These are phyloP conservation scores for Lynx canadensis DNA, from an alignment of 2,113 vertebrate species.

Conservation along the genomic window DNA sequence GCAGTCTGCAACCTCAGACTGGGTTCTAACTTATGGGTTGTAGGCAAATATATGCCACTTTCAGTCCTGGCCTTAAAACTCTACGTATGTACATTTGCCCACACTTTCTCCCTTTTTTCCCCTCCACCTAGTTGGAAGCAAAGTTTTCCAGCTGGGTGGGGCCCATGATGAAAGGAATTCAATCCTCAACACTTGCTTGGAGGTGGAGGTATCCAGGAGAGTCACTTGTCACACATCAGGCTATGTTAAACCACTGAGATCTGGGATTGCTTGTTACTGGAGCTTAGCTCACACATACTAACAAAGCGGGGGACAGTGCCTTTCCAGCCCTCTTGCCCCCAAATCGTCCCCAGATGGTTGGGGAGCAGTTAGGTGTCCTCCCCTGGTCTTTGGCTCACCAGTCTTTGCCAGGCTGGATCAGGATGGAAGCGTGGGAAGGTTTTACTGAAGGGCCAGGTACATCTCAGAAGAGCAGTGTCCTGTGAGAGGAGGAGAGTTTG, in stretches of 20 bases:
- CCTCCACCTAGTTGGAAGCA: not conserved
- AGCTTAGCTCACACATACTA: not conserved
- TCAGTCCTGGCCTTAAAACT: not conserved
- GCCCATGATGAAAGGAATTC: not conserved
- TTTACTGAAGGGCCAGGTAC: not conserved
- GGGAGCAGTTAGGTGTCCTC: not conserved
- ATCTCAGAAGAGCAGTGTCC: not conserved
- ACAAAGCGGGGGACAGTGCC: not conserved
- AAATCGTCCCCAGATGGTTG: not conserved
- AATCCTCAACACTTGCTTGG: rapidly evolving
- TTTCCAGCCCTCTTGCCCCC: not conserved
- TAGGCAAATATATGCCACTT: not conserved
- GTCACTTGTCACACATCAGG: not conserved
- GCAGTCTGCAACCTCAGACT: not conserved
- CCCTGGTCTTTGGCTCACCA: not conserved
- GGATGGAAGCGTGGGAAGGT: not conserved
- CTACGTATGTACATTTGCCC: no score
- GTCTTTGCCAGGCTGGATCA: not conserved
- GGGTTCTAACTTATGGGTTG: not conserved
- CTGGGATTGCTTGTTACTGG: not conserved
- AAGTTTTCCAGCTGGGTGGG: not conserved
- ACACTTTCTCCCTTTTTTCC: not conserved
- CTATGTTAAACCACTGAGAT: not conserved
- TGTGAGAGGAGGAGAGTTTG: not conserved
- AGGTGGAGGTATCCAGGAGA: not conserved